Base-by-base conservation (phyloP, 2,888 invertebrate genomes). In the Reticulitermes lucifugus region DNA sequence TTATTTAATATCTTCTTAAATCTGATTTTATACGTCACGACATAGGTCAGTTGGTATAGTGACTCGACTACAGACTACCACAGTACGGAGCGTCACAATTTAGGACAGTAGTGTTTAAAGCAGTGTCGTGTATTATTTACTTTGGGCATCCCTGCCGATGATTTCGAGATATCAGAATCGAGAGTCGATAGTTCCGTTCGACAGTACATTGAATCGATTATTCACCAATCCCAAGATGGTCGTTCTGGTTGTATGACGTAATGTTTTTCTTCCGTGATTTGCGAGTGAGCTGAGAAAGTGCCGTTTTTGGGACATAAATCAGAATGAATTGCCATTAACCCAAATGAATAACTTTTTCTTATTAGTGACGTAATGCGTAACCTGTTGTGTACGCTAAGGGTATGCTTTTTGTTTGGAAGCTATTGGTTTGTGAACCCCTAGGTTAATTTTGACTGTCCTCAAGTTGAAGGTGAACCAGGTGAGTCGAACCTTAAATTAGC, bases 211-310 rank as follows among this genome's bases (percentile, higher is more conserved):
- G n/a, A n/a, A 77, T 84, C 71, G 73, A 73, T 73, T 91, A 90
- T 98, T 93, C 87, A 95, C 71, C 21, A 65, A 70, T 84, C 60
- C 79, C 81, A 86, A 86, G 83, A 86, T 86, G 86, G 86, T 81
- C 73, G 51, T 65, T 80, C 35, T 46, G 70, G 60, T 43, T 84
- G 60, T 83, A 85, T 86, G 86, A 86, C 86, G 86, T 86, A 86
- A 85, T 86, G 85, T 86, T 86, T 80, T 86, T 77, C 81, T 83
- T 84, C 80, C 70, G 75, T 83, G 71, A 85, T 80, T 84, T 80
- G 84, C 84, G 83, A 85, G 83, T 41, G 60, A 65, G 71, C 59
- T 86, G 43, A 65, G 35, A 41, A 80, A 81, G 55, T 79, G 43
- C 29, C 46, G 29, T 18, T 29, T 73, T 55, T 51, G 25, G 79